These are phyloP conservation scores for Trichomalopsis sarcophagae DNA, from an alignment of 1,140 invertebrate genomes.

Conservation along the genomic window DNA sequence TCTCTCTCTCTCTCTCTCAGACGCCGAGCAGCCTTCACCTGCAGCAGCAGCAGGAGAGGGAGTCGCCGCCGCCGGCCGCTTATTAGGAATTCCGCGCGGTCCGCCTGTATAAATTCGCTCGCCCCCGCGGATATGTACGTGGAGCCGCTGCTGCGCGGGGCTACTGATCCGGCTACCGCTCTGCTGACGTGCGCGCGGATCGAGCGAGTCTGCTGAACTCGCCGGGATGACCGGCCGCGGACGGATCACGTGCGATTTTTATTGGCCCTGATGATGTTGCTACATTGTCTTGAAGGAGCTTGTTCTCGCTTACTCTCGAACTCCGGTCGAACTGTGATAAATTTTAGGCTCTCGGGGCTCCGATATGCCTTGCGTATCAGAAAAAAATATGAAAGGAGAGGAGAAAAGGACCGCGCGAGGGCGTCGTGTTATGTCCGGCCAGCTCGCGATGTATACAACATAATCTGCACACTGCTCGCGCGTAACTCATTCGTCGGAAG, in stretches of 20 bases:
- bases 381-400: not conserved
- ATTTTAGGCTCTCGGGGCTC: too few relatives aligned
- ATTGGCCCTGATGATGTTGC: not conserved
- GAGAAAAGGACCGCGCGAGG: not conserved
- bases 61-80: conserved; percentile 55
- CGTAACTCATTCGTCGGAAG: conserved; percentile 13
- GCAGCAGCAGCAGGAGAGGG: conserved; percentile 6
- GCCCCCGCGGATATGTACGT: conserved; percentile 55
- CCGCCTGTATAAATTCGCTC: conserved; percentile 62
- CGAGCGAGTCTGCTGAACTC: not conserved
- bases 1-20: not conserved
- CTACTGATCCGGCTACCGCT: conserved; percentile 39
- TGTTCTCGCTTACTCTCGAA: too few relatives aligned
- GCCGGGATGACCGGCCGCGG: not conserved
- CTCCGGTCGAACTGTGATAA: too few relatives aligned
- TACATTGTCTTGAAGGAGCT: too few relatives aligned
- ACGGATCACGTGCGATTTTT: not conserved
- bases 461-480: conserved; percentile 49
- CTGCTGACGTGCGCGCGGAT: not conserved
- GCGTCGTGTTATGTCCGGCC: not conserved
- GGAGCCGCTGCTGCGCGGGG: conserved; percentile 56
- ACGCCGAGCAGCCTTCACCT: not conserved
- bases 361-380: too few relatives aligned
- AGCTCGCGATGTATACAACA: conserved; percentile 11
- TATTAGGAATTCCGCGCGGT: conserved; percentile 69